phyloP scores from a whole-genome alignment of 2,797 vertebrate genomes.

The Melanotaenia nigrans region DNA sequence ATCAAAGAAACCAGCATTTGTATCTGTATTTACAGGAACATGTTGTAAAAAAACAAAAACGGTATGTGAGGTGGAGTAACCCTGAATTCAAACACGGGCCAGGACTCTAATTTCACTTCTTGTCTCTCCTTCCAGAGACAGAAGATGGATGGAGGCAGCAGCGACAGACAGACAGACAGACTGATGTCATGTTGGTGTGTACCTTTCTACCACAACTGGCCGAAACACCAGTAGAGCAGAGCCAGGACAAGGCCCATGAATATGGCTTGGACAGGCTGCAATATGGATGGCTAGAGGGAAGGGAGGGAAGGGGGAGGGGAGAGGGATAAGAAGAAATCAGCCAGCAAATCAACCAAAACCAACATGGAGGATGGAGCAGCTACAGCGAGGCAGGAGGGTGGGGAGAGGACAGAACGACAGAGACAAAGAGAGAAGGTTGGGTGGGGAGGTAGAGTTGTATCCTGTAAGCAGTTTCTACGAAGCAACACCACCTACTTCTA shows the following conservation, averaged over 20 bases:
- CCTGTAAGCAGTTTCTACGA: neutral
- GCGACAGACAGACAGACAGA: slow-evolving; percentile 31
- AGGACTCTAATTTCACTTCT: slow-evolving; percentile 30
- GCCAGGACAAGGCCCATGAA: slow-evolving; percentile 99
- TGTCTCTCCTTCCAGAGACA: slow-evolving; percentile 36
- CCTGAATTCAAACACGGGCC: slow-evolving; percentile 51
- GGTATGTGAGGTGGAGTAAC: slow-evolving; percentile 3
- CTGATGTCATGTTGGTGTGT: slow-evolving; percentile 78
- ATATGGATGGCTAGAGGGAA: slow-evolving; percentile 98
- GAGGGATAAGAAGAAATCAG: slow-evolving; percentile 75
- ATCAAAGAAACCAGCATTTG: too few species aligned
- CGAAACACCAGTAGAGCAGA: slow-evolving; percentile 99
- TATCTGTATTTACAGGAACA: neutral
- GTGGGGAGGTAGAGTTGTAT: neutral
- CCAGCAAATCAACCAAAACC: slow-evolving; percentile 74
- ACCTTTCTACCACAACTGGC: slow-evolving; percentile 99
- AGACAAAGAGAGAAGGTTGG: neutral
- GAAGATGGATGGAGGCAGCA: slow-evolving; percentile 25
- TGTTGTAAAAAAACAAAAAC: neutral
- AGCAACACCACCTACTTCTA: slow-evolving; percentile 24
- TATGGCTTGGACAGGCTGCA: slow-evolving; percentile 99
- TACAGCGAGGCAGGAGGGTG: slow-evolving; percentile 23
- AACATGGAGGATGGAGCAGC: slow-evolving; percentile 74
- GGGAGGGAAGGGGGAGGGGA: slow-evolving; percentile 59
- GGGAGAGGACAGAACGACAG: neutral